These are phyloP conservation scores for Megalurothrips usitatus DNA, from an alignment of 2,888 invertebrate genomes.

Conservation along the genomic window DNA sequence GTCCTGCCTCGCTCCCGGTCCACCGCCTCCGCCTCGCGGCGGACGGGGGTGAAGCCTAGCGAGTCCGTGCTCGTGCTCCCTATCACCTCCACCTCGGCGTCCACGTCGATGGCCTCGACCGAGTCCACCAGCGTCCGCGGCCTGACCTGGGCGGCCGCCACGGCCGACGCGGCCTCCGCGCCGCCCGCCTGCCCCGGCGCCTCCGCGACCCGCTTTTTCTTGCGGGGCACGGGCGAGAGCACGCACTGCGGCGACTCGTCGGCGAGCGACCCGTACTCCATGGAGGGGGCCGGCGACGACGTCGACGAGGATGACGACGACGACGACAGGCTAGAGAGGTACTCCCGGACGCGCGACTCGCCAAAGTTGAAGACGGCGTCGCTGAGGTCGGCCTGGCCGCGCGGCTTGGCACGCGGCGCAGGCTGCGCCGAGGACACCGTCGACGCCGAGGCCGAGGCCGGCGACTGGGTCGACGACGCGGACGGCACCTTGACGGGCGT, in stretches of 20 bases:
- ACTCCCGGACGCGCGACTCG: slow-evolving; percentile 50
- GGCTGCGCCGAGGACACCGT: slow-evolving; percentile 38
- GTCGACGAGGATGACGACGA: slow-evolving; percentile 43
- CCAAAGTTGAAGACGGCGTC: slow-evolving; percentile 49
- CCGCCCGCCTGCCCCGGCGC: slow-evolving; percentile 22
- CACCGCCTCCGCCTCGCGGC: not conserved
- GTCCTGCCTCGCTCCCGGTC: too few relatives aligned
- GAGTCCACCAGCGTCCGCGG: too few relatives aligned
- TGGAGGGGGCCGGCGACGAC: not conserved
- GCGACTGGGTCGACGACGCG: slow-evolving; percentile 42
- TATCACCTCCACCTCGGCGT: too few relatives aligned
- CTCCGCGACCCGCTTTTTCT: not conserved
- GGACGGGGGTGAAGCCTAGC: not conserved
- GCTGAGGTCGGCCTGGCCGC: slow-evolving; percentile 41
- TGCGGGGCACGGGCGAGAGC: slow-evolving; percentile 29
- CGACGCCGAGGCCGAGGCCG: slow-evolving; percentile 34
- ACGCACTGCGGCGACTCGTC: slow-evolving; percentile 25
- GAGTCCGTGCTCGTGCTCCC: not conserved
- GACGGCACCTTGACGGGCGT: slow-evolving; percentile 40
- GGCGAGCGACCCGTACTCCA: not conserved
- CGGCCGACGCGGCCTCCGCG: slow-evolving; percentile 15
- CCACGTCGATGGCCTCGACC: too few relatives aligned
- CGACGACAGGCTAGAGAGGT: slow-evolving; percentile 50
- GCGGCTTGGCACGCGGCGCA: slow-evolving; percentile 34
- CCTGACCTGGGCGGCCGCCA: not conserved